Conservation (phyloP, 2,797 vertebrate species). For the Argyrosomus regius region DNA sequence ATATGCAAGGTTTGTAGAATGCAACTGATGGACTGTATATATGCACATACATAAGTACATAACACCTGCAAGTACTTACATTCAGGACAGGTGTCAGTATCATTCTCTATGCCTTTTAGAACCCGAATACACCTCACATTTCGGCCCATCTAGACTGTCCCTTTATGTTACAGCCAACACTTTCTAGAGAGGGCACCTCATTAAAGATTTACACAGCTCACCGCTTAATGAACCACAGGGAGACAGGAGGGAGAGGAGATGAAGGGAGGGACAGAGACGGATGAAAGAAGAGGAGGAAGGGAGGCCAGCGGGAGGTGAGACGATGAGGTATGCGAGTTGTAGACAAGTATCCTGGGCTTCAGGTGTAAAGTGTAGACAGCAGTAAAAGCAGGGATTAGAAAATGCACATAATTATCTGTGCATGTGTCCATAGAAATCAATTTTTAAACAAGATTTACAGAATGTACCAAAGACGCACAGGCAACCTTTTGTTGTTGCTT, state of each 20-base stretch:
- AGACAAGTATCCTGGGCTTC: background rate
- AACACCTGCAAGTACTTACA: constrained; percentile 1
- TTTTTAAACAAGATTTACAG: background rate
- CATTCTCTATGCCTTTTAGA: background rate
- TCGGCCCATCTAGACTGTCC: constrained; percentile 20
- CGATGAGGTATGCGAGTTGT: background rate
- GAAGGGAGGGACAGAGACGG: constrained; percentile 29
- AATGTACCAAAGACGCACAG: background rate
- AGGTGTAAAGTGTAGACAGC: background rate
- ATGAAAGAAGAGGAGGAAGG: constrained; percentile 40
- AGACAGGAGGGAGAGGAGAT: constrained; percentile 31
- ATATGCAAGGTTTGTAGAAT: background rate
- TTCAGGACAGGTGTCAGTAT: constrained; percentile 10
- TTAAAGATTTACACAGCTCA: constrained; percentile 62
- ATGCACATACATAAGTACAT: background rate
- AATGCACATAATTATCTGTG: background rate
- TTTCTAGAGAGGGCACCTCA: constrained; percentile 46
- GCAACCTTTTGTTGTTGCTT: background rate
- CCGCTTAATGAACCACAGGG: constrained; percentile 45
- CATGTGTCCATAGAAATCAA: background rate
- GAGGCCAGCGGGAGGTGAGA: constrained; percentile 4
- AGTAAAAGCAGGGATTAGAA: background rate
- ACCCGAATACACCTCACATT: background rate
- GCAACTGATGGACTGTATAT: background rate
- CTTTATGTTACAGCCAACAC: constrained; percentile 40